A percentile compares a stretch with the other conserved stretches of the same genome.
These are phyloP conservation scores for Chalcis sispes DNA, from an alignment of 2,888 invertebrate species.

Conservation along the genomic window DNA sequence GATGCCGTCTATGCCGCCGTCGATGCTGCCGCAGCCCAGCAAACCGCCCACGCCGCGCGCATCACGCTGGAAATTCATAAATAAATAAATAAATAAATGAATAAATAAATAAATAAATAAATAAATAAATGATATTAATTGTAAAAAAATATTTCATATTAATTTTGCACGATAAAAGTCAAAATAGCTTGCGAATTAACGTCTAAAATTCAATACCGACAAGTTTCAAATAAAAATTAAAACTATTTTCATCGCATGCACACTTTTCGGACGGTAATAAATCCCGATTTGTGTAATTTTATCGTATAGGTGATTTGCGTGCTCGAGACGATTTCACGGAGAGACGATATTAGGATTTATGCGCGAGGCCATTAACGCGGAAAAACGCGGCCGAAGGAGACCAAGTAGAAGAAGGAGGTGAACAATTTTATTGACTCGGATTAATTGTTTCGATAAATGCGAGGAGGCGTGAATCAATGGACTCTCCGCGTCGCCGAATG, in stretches of 20 bases:
- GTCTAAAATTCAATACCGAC: not conserved
- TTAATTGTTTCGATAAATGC: conserved; percentile 48
- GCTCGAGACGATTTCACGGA: not conserved
- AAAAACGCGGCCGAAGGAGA: not conserved
- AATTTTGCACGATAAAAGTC: not conserved
- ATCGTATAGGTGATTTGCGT: conserved; percentile 47
- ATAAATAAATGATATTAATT: not conserved
- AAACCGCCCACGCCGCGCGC: conserved; percentile 68
- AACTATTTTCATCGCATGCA: no score
- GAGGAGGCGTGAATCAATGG: conserved; percentile 67
- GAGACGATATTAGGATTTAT: conserved; percentile 41
- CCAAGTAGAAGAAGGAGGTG: not conserved
- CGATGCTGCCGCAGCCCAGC: conserved; percentile 65
- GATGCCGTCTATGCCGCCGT: conserved; percentile 65
- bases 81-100: not conserved
- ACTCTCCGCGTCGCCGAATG: conserved; percentile 59
- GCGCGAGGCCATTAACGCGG: not conserved
- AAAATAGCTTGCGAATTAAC: no score
- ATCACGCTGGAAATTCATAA: conserved; percentile 68
- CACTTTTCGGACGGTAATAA: no score
- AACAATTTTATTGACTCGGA: conserved; percentile 39
- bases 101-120: not conserved
- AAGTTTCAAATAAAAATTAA: no score
- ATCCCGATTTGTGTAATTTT: conserved; percentile 26
- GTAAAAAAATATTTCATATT: not conserved